Evolutionary conservation across 2,113 vertebrate species (phyloP).

Genomic region (Hydrochoerus hydrochaeris): DNA sequence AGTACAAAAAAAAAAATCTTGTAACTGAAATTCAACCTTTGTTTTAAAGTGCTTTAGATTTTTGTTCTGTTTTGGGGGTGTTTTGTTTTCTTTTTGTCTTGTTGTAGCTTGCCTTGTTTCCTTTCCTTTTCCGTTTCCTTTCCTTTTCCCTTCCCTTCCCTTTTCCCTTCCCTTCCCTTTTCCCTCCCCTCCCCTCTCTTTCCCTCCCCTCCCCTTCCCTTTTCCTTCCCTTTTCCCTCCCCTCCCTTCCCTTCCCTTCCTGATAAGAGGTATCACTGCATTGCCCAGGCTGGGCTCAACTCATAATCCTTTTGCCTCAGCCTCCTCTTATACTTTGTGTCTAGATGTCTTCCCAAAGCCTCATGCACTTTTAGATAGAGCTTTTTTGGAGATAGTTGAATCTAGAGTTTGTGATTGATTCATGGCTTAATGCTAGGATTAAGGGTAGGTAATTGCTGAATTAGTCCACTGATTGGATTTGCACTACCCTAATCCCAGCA

Average conservation of each 20-base stretch:
- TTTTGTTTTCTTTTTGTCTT: neutral
- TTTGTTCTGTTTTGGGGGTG: neutral
- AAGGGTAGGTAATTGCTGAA: neutral
- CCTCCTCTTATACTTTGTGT: neutral
- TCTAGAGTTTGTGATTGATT: neutral
- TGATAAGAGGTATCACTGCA: neutral
- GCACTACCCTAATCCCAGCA: neutral
- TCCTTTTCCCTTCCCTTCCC: too few relatives aligned
- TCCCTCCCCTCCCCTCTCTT: too few relatives aligned
- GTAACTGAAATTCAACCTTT: constrained; percentile 11
- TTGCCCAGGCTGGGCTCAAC: neutral
- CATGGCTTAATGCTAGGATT: neutral
- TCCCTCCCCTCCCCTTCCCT: too few relatives aligned
- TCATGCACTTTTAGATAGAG: neutral
- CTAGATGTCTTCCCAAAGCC: neutral
- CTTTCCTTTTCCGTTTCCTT: neutral
- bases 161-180: too few relatives aligned
- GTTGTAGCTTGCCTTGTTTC: neutral
- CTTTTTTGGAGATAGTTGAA: neutral
- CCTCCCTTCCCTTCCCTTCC: too few relatives aligned
- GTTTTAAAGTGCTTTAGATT: neutral
- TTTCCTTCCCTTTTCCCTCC: too few relatives aligned
- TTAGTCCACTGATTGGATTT: neutral
- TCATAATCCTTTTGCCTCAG: neutral
- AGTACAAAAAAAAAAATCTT: too few relatives aligned